A percentile compares a stretch with the other conserved stretches of the same genome.
Conservation (phyloP, 1,140 invertebrate genomes). For the Drosophila funebris region DNA sequence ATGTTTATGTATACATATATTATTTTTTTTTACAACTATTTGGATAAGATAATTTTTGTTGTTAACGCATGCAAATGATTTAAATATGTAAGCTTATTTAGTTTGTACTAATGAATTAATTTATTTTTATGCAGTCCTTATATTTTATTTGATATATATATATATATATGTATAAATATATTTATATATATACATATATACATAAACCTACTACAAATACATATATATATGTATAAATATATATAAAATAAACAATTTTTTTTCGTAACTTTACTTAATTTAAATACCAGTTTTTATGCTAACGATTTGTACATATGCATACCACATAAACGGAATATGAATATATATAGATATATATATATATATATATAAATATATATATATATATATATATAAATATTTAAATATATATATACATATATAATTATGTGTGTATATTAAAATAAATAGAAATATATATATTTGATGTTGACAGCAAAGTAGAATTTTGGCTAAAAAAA, state of each 20-base stretch:
- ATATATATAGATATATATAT: slow-evolving; percentile 63
- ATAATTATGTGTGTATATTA: slow-evolving; percentile 14
- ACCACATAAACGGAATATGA: slow-evolving; percentile 68
- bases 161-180: slow-evolving; percentile 5
- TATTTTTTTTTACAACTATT: slow-evolving; percentile 29
- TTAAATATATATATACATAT: slow-evolving; percentile 7
- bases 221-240: slow-evolving; percentile 17
- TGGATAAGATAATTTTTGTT: slow-evolving; percentile 40
- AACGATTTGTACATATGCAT: slow-evolving; percentile 68
- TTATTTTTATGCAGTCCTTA: slow-evolving; percentile 55
- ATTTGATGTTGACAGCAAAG: slow-evolving; percentile 61
- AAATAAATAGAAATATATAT: slow-evolving; percentile 52
- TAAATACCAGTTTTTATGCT: slow-evolving; percentile 66
- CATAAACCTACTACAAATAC: slow-evolving; percentile 11
- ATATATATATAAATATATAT: slow-evolving; percentile 40
- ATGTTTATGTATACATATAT: slow-evolving; percentile 24
- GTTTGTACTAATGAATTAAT: slow-evolving; percentile 73
- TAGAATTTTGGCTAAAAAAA: slow-evolving; percentile 7
- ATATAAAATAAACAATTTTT: slow-evolving; percentile 2
- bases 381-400: slow-evolving; percentile 15
- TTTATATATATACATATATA: slow-evolving; percentile 9
- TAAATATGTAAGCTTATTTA: slow-evolving; percentile 57
- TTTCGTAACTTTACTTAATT: slow-evolving; percentile 55
- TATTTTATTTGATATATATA: slow-evolving; percentile 30
- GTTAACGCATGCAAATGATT: slow-evolving; percentile 33